Evolutionary conservation across 2,888 invertebrate species (phyloP), one percentile per base, ranked within the genome.

Genomic region (Poecilobothrus nobilitatus): DNA sequence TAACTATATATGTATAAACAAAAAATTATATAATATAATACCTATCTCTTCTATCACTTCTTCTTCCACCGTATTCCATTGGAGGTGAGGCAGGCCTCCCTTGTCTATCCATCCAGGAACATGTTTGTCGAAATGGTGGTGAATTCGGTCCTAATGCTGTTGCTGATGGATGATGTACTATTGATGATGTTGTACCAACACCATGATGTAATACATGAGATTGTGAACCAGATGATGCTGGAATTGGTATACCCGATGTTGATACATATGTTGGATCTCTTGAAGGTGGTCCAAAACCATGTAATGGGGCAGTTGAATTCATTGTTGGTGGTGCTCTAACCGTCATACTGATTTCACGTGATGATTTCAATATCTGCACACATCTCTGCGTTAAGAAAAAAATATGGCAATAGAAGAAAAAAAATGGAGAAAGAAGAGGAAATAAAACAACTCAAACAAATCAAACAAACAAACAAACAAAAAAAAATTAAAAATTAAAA

Each of bases 41-140:
- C 81, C 82, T 77, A 75, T 82, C 82, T 69, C 81, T 75, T 66
- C 81, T 78, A 68, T 80, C 81, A 73, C 77, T 80, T 63, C 80
- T 77, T 70, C 82, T 76, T 67, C 81, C 80, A 67, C 80, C 81
- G 77, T 86, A 87, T 78, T 89, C 89, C 75, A 86, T 79, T 22
- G 89, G 90, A 67, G 95, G 95, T 37, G 96, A 96, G 27, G 88
- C 94, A 1, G 94, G 92, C 72, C 95, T 85, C 6, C 95, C 95
- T 77, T 92, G 91, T 69, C 94, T 86, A 83, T 96, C 95, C 88
- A 95, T 94, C 96, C 96, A 96, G 70, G 93, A 92, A 83, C 95
- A 96, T 67, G 92, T 91, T 76, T 94, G 93, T 69, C 91, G 78
- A 75, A 80, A 82, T 74, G 82, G 82, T 72, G 81, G 75, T 44